Percentiles rank a stretch among this genome's conserved stretches.
Conservation (phyloP, 2,888 invertebrate species). For the Lasioglossum pauxillum region DNA sequence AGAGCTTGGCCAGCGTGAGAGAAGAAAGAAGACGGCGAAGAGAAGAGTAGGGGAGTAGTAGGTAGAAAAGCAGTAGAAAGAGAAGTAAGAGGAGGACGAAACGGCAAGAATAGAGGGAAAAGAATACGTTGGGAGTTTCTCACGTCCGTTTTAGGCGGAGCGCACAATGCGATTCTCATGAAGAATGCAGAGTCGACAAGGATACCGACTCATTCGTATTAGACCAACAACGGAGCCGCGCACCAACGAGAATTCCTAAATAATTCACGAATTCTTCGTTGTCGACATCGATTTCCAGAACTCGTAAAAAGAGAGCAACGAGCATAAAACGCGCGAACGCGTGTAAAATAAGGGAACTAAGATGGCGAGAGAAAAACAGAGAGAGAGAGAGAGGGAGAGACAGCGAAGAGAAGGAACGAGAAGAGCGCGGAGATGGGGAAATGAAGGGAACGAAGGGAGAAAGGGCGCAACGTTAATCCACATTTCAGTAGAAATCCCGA, state of each 20-base stretch:
- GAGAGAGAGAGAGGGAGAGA: constrained; percentile 28
- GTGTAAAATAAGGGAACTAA: constrained; percentile 46
- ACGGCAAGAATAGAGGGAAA: constrained; percentile 5
- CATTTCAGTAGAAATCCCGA: constrained; percentile 46
- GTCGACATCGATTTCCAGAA: constrained; percentile 74
- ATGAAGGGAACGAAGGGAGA: constrained; percentile 7
- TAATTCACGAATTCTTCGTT: constrained; percentile 73
- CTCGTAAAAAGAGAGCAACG: constrained; percentile 62
- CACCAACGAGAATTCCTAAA: constrained; percentile 74
- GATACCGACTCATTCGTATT: constrained; percentile 74
- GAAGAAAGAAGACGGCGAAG: background rate
- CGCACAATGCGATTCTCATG: constrained; percentile 67
- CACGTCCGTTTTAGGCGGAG: constrained; percentile 71
- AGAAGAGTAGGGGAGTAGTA: background rate
- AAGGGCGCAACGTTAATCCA: constrained; percentile 38
- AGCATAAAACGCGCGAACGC: constrained; percentile 58
- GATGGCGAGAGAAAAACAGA: constrained; percentile 26
- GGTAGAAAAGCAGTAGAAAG: background rate
- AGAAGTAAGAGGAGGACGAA: background rate
- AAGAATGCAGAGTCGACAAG: constrained; percentile 73
- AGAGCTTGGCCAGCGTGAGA: background rate
- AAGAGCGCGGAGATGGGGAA: background rate
- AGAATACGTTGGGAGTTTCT: constrained; percentile 65
- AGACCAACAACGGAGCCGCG: constrained; percentile 70
- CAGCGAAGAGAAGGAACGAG: background rate